These are phyloP conservation scores for Metacarcinus magister DNA, from an alignment of 2,888 invertebrate genomes.

Conservation along the genomic window DNA sequence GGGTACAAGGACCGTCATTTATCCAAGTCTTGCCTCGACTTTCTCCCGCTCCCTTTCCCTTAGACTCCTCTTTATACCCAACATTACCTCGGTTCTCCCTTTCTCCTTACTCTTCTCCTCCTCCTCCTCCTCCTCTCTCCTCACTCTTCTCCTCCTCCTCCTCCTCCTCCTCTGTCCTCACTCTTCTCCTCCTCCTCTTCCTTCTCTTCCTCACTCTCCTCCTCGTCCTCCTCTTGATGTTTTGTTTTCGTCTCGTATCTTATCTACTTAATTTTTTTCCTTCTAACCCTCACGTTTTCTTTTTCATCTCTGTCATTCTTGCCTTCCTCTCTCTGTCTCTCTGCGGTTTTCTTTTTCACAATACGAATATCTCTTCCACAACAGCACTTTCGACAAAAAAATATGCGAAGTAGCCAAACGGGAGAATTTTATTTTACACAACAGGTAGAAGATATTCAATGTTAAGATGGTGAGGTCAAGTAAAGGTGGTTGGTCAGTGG, in stretches of 20 bases:
- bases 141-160: neutral
- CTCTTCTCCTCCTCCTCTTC: neutral
- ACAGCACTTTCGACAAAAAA: too few species aligned
- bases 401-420: too few species aligned
- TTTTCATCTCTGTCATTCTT: too few species aligned
- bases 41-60: neutral
- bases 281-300: too few species aligned
- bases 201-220: neutral
- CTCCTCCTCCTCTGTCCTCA: neutral
- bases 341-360: too few species aligned
- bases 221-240: neutral
- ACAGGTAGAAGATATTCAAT: too few species aligned
- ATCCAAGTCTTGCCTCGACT: slow-evolving; percentile 39
- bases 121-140: neutral
- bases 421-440: too few species aligned
- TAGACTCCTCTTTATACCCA: neutral
- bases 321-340: too few species aligned
- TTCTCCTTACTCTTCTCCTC: neutral
- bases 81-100: neutral
- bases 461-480: too few species aligned
- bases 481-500: too few species aligned
- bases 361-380: too few species aligned
- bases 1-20: slow-evolving; percentile 46
- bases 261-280: neutral
- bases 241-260: neutral